Evolutionary conservation across 2,888 invertebrate species (phyloP).

Genomic region (Ophion costatus): DNA sequence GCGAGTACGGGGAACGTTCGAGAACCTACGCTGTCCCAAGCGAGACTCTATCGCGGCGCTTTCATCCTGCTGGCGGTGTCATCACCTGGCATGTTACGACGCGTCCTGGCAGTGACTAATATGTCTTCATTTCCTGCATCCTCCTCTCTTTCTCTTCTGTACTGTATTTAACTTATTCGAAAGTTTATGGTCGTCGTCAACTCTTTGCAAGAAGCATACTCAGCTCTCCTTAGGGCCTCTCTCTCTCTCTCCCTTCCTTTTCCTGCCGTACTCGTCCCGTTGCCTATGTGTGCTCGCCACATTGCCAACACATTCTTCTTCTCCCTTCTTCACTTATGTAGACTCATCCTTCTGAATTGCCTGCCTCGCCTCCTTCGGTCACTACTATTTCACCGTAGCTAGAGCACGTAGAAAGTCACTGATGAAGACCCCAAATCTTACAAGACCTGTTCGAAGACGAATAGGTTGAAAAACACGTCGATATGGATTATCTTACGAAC

Average conservation of each 20-base stretch:
- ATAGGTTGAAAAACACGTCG: not conserved
- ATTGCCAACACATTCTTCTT: conserved; percentile 39
- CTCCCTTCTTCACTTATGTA: conserved; percentile 2
- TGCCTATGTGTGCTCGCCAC: conserved; percentile 17
- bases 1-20: conserved; percentile 26
- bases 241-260: conserved; percentile 4
- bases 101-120: conserved; percentile 71
- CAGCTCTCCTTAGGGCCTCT: conserved; percentile 37
- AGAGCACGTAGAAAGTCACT: not conserved
- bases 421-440: not conserved
- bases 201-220: conserved; percentile 75
- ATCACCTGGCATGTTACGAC: conserved; percentile 64
- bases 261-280: not conserved
- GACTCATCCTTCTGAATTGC: not conserved
- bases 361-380: not conserved
- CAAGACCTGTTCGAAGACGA: not conserved
- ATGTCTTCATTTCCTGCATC: conserved; percentile 76
- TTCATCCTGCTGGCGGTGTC: conserved; percentile 58
- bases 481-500: not conserved
- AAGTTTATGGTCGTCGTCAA: conserved; percentile 81
- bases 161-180: conserved; percentile 80
- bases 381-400: not conserved
- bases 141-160: conserved; percentile 44
- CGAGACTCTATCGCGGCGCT: conserved; percentile 50
- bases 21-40: conserved; percentile 57